phyloP scores from a whole-genome alignment of 2,113 vertebrate species.

The Gracilinanus agilis region DNA sequence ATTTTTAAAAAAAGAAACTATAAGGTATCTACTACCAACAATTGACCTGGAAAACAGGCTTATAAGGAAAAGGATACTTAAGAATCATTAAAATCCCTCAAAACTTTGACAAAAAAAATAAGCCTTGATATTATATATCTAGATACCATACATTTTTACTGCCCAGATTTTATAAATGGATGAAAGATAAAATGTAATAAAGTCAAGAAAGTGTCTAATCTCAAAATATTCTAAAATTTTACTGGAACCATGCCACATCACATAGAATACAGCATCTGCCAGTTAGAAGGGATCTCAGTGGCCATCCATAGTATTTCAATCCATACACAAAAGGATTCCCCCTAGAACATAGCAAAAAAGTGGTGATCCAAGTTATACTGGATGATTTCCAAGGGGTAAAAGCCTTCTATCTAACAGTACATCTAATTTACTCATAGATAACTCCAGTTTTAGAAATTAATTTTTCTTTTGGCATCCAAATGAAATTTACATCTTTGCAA shows the following conservation, averaged over 20 bases:
- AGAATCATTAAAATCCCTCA: neutral
- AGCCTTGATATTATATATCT: neutral
- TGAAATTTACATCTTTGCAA: neutral
- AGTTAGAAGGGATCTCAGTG: neutral
- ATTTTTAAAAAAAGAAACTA: neutral
- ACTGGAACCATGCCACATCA: neutral
- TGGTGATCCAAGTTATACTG: neutral
- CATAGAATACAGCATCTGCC: neutral
- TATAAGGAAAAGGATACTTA: neutral
- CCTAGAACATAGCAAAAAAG: neutral
- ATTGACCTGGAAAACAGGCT: neutral
- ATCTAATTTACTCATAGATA: neutral
- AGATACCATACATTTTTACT: neutral
- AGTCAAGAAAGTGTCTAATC: neutral
- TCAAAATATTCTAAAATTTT: neutral
- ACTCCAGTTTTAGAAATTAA: neutral
- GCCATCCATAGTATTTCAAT: neutral
- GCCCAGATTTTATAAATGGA: neutral
- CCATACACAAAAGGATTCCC: neutral
- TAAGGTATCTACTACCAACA: neutral
- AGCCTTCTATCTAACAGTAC: neutral
- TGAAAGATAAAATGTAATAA: neutral
- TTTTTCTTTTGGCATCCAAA: neutral
- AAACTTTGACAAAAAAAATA: neutral
- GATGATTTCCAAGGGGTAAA: neutral